Evolutionary conservation across 1,140 invertebrate genomes (phyloP), one percentile per base, ranked within the genome.

Genomic region (Eciton burchellii): DNA sequence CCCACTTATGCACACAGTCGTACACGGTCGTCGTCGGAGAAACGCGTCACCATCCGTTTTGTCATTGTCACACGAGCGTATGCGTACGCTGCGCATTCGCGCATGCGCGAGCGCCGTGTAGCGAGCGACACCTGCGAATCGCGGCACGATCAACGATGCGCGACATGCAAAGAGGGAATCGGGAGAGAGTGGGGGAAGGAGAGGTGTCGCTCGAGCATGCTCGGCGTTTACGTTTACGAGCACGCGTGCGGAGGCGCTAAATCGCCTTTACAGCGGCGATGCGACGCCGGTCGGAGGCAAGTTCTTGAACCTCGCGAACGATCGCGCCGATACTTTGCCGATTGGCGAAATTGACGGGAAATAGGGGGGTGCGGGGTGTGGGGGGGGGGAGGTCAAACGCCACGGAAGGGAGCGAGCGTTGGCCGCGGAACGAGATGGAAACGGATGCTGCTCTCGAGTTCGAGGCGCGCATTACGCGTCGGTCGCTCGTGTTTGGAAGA

Each of bases 11-110:
- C 45, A 56, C 8, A 43, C 29, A 47, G n/a, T 45, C 35, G 56
- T 65, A 52, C 71, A 65, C 6, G n/a, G n/a, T n/a, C n/a, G n/a
- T n/a, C n/a, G n/a, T n/a, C n/a, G n/a, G n/a, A n/a, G n/a, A 71
- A 70, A 82, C 73, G 63, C 83, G 68, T 88, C 79, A 87, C 57
- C 62, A 62, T 88, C 62, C 63, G 66, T 82, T 88, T 88, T 84
- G 72, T 85, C 86, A 88, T 68, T 84, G 77, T 79, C 72, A 26
- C 76, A 65, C 66, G 74, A 29, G 45, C n/a, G 68, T 12, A 41
- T 41, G 60, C 41, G 47, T 74, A 29, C 6, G 72, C 49, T 35
- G 63, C 52, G 47, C 43, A 57, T 3, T 26, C 52, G 29, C 9
- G 45, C 57, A 59, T 59, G 59, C 43, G 49, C 56, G 63, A 79